Percentiles rank a stretch among this genome's conserved stretches.
Evolutionary conservation across 37 sponge, comb jelly and placozoan species (phyloP).

Genomic region (Amphimedon queenslandica): DNA sequence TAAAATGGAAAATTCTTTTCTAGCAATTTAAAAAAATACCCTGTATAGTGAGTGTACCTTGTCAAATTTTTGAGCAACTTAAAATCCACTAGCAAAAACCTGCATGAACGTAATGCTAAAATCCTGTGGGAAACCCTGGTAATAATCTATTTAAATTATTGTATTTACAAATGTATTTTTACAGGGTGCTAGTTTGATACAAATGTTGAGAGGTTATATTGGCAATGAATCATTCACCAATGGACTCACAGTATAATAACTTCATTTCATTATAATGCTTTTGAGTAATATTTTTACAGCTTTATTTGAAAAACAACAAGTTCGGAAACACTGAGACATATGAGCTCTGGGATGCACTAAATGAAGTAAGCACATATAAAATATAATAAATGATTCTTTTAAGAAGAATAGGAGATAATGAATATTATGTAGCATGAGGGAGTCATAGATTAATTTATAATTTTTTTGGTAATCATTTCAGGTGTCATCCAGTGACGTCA

Average conservation of each 20-base stretch:
- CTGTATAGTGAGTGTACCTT: no score
- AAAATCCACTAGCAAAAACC: no score
- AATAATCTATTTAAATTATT: conserved; percentile 11
- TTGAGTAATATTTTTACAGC: conserved; percentile 2
- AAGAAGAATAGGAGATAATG: neutral
- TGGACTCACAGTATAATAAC: conserved; percentile 40
- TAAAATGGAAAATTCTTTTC: no score
- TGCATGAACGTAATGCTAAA: no score
- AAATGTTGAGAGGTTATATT: conserved; percentile 67
- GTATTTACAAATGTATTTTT: neutral
- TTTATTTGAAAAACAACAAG: conserved; percentile 50
- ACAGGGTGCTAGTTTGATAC: conserved; percentile 77
- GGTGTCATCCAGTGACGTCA: no score
- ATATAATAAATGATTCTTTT: neutral
- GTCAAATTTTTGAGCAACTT: no score
- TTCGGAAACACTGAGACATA: conserved; percentile 70
- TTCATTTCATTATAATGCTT: neutral
- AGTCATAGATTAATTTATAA: no score
- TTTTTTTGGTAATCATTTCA: neutral
- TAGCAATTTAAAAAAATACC: no score
- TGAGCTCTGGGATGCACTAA: conserved; percentile 74
- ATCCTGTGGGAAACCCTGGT: no score
- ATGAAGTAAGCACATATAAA: neutral
- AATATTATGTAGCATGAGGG: neutral
- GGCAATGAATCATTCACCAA: conserved; percentile 44